A percentile compares a stretch with the other conserved stretches of the same genome.
These are phyloP conservation scores for Parascotia fuliginaria DNA, from an alignment of 2,888 invertebrate genomes.

Conservation along the genomic window DNA sequence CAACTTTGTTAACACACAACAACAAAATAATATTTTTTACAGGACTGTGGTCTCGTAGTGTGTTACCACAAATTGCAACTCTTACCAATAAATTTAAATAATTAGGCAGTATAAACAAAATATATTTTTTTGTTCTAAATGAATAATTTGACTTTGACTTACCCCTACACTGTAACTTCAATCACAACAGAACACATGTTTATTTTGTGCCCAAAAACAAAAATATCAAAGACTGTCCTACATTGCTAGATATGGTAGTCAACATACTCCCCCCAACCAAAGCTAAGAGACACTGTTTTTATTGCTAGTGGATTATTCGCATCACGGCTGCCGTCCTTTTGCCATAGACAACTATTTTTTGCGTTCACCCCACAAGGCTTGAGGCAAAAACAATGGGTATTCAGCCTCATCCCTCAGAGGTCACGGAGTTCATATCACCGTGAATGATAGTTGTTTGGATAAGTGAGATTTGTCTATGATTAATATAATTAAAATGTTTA, in stretches of 20 bases:
- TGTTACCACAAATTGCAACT: too few species aligned
- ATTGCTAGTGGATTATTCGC: slow-evolving; percentile 62
- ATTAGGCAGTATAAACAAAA: too few species aligned
- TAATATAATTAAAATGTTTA: background rate
- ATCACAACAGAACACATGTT: background rate
- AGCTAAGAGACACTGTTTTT: slow-evolving; percentile 65
- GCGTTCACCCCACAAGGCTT: slow-evolving; percentile 28
- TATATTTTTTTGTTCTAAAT: too few species aligned
- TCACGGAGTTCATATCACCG: slow-evolving; percentile 37
- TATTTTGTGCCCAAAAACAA: background rate
- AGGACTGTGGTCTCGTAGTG: too few species aligned
- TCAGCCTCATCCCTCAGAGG: slow-evolving; percentile 40
- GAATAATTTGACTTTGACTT: too few species aligned
- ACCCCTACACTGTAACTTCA: background rate
- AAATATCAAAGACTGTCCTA: slow-evolving; percentile 6
- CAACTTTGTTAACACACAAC: too few species aligned
- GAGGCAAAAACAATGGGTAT: slow-evolving; percentile 41
- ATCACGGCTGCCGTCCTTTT: slow-evolving; percentile 40
- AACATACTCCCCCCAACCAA: slow-evolving; percentile 46
- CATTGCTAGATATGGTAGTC: slow-evolving; percentile 19
- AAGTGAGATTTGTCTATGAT: background rate
- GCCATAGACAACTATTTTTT: slow-evolving; percentile 43
- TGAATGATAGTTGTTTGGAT: slow-evolving; percentile 1
- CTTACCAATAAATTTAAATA: too few species aligned
- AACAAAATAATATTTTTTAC: too few species aligned